phyloP scores from a whole-genome alignment of 2,797 vertebrate species.

The Adrianichthys oophorus region DNA sequence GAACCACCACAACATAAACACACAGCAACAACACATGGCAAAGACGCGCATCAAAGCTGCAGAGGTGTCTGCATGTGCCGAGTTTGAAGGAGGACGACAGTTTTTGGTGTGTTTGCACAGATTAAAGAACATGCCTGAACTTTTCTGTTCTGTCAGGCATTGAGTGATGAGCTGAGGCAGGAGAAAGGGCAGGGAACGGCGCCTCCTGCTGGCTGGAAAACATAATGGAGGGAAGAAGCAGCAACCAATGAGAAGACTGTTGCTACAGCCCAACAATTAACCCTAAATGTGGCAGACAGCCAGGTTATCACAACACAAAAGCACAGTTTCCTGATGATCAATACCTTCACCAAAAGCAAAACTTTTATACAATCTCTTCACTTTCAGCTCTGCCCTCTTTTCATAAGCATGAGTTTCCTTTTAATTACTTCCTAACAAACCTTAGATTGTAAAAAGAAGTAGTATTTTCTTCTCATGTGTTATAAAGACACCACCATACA shows the following conservation, averaged over 20 bases:
- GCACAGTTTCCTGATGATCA: background rate
- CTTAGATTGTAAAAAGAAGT: no score
- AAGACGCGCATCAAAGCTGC: background rate
- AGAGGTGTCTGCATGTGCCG: background rate
- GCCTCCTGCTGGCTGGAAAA: constrained; percentile 63
- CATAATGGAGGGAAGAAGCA: constrained; percentile 43
- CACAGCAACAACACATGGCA: background rate
- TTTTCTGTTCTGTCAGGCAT: background rate
- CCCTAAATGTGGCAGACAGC: constrained; percentile 31
- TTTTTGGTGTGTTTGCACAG: no score
- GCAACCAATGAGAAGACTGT: constrained; percentile 62
- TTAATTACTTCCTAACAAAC: no score
- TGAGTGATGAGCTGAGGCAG: constrained; percentile 2
- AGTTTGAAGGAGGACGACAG: background rate
- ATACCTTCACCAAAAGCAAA: no score
- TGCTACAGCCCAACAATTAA: constrained; percentile 62
- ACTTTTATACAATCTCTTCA: no score
- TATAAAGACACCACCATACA: no score
- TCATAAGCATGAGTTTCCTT: no score
- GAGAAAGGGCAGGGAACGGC: constrained; percentile 51
- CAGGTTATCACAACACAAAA: constrained; percentile 4
- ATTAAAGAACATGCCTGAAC: constrained; percentile 1
- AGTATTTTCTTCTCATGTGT: no score
- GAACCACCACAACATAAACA: background rate
- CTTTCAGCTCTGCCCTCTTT: no score